Evolutionary conservation across 2,113 vertebrate species (phyloP).

Genomic region (Pseudois nayaur): DNA sequence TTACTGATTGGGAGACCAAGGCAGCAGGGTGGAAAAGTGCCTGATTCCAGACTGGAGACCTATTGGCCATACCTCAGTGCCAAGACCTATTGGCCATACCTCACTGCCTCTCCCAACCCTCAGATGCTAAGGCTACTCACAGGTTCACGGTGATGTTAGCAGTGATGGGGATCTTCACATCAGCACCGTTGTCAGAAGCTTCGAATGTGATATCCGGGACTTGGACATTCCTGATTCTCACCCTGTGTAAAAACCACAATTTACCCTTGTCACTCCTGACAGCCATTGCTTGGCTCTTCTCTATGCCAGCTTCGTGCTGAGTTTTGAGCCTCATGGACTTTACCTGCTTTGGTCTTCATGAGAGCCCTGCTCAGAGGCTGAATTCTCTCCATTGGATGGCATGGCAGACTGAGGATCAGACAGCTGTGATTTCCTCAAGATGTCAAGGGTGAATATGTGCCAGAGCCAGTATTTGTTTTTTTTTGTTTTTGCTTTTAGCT

Average conservation of each 20-base stretch:
- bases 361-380: background rate
- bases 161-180: fast-evolving
- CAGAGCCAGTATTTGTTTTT: background rate
- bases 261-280: background rate
- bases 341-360: background rate
- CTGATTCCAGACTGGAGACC: background rate
- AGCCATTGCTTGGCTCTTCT: background rate
- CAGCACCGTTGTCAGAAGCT: fast-evolving
- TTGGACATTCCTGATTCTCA: fast-evolving
- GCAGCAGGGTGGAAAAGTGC: background rate
- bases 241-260: background rate
- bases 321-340: background rate
- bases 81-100: fast-evolving
- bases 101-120: background rate
- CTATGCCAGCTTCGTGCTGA: background rate
- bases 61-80: fast-evolving
- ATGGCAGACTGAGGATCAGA: background rate
- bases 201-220: fast-evolving
- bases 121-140: background rate
- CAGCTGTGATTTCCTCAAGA: background rate
- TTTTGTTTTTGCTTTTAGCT: background rate
- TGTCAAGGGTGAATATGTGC: background rate
- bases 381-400: background rate
- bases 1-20: background rate
- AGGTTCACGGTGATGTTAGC: fast-evolving